phyloP scores from a whole-genome alignment of 2,113 vertebrate species.

The Pitta sordida region DNA sequence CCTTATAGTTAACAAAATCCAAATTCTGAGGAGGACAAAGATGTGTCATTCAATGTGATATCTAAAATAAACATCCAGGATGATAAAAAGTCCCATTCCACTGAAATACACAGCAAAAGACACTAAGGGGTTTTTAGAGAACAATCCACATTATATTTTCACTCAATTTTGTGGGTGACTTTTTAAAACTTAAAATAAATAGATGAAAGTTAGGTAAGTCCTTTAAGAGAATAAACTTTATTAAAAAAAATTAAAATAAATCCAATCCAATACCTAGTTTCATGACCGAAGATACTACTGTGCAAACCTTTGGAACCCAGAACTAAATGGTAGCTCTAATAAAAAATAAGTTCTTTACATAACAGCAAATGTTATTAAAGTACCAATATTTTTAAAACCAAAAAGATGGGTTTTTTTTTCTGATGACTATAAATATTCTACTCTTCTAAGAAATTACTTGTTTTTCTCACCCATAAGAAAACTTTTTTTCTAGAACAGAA shows the following conservation, averaged over 20 bases:
- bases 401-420: background rate
- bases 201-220: background rate
- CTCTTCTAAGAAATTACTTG: background rate
- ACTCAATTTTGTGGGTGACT: background rate
- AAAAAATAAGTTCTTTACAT: background rate
- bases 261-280: accelerated
- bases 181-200: background rate
- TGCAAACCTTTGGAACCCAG: background rate
- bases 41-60: background rate
- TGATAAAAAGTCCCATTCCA: background rate
- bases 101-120: background rate
- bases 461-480: background rate
- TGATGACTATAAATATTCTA: background rate
- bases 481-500: background rate
- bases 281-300: background rate
- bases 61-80: background rate
- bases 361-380: background rate
- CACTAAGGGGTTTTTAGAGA: background rate
- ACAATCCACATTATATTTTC: background rate
- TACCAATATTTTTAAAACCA: background rate
- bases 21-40: background rate
- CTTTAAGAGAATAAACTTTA: background rate
- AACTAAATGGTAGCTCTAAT: background rate
- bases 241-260: background rate
- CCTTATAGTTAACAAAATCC: background rate